Evolutionary conservation across 1,140 invertebrate genomes (phyloP), one percentile per base, ranked within the genome.

Genomic region (Ceratitis capitata): DNA sequence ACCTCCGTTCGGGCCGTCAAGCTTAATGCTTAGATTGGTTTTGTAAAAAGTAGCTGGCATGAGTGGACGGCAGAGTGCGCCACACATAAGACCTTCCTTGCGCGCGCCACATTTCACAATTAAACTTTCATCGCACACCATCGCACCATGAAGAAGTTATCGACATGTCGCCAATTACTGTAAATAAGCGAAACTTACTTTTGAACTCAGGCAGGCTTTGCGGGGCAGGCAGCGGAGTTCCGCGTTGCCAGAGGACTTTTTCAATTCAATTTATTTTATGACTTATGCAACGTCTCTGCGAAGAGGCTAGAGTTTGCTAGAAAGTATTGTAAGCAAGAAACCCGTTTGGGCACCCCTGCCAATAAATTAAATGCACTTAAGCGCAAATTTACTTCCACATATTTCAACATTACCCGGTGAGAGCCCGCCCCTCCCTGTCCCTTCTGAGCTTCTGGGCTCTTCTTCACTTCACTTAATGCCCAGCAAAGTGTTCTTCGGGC

Each of bases 91-190:
- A 84, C 14, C 58, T 69, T 16, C 29, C 64, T 58, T 58, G 45
- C 23, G 39, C 53, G 39, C 85, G 56, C 56, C 85, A 47, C 85
- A 83, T 85, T 83, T 85, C 82, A 83, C 85, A 85, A 85, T 83
- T 85, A 83, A 85, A 85, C 74, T 83, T 53, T 83, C 49, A 32
- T 51, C 32, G 56, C 56, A 42, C 14, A 64, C 69, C 19, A n/a
- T 56, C 14, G 19, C 51, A 5, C 45, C 39, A n/a, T 39, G 39
- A 78, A 42, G 39, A 78, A 47, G 69, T 78, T 45, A 78, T 78
- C 69, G 69, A 78, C 69, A 78, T 78, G 69, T 39, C 69, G 69
- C 69, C 69, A 78, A 78, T 78, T 78, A 47, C 69, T 78, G 69
- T 26, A 78, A 78, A 78, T 78, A 78, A 78, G 69, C 69, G 69